These are phyloP conservation scores for Lycaena phlaeas DNA, from an alignment of 2,888 invertebrate species.

Conservation along the genomic window DNA sequence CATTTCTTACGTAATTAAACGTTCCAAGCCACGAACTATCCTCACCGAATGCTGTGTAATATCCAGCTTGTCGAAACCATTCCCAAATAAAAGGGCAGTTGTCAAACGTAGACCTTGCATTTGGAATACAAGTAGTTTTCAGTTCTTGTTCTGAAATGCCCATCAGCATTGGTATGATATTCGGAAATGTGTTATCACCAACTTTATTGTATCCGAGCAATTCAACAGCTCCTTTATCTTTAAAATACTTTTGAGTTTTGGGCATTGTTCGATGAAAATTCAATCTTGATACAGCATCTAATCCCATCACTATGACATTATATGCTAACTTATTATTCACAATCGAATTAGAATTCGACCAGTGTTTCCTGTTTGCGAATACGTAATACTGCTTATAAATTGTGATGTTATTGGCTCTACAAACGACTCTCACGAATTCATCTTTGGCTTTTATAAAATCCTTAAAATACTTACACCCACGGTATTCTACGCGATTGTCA, in stretches of 20 bases:
- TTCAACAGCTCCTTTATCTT: conserved; percentile 77
- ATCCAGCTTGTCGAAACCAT: conserved; percentile 77
- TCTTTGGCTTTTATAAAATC: conserved; percentile 40
- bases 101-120: conserved; percentile 72
- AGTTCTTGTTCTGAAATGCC: conserved; percentile 77
- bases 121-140: conserved; percentile 69
- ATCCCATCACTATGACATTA: conserved; percentile 83
- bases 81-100: conserved; percentile 87
- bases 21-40: conserved; percentile 81
- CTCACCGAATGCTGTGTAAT: conserved; percentile 83
- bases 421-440: conserved; percentile 78
- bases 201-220: conserved; percentile 91
- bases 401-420: conserved; percentile 46
- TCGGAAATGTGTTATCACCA: conserved; percentile 93
- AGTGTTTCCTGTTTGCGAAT: conserved; percentile 63
- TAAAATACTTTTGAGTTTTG: conserved; percentile 72
- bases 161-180: conserved; percentile 84
- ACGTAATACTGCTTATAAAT: conserved; percentile 77
- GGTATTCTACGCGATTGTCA: conserved; percentile 50
- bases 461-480: conserved; percentile 52
- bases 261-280: conserved; percentile 89
- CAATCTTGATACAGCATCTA: conserved; percentile 87
- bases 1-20: conserved; percentile 81
- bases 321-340: conserved; percentile 29
- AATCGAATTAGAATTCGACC: conserved; percentile 13